Base-by-base conservation (phyloP, 1,140 invertebrate species). In the Trissolcus basalis region DNA sequence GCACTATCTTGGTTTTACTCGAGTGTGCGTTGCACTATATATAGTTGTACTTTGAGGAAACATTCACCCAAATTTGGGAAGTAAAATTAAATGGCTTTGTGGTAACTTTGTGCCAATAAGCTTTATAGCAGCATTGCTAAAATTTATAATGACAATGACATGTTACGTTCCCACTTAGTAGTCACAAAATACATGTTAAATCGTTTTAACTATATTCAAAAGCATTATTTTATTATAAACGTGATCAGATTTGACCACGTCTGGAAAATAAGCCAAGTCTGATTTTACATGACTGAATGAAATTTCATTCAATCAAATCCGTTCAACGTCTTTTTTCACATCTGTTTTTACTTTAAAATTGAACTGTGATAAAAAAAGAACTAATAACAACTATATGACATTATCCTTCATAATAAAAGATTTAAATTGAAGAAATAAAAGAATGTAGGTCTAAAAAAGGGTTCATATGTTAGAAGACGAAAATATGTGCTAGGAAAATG, bases 11-110 rank as follows among this genome's bases (percentile, higher is more conserved):
- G 59, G 59, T 45, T 61, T 61, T 51, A 35, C 33, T 19, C 8
- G 41, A 63, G 59, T 63, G 16, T 36, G 59, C 48, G 19, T 27
- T 27, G 19, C 19, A 39, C 36, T 16, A n/a, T 35, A 60, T 16
- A 27, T 2, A n/a, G 13, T 48, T 45, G 19, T 51, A 53, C 49
- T 63, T 63, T 63, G 59, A 35, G 59, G 27, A 49, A 10, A 19
- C 59, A 53, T 53, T 63, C 50, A 14, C 50, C 33, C 36, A 53
- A 63, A 63, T 63, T 63, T 63, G 53, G 49, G 59, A 16, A 41
- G 48, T n/a, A 51, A 61, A 61, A 53, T 53, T 53, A 45, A 63
- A 63, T 63, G 39, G 59, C 27, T 33, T 45, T 63, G 49, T 32
- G 49, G 49, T 39, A 51, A 44, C 49, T 61, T 16, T 35, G 41